A percentile compares a stretch with the other conserved stretches of the same genome.
These are phyloP conservation scores for Telmatherina bonti DNA, from an alignment of 2,797 vertebrate species.

Conservation along the genomic window DNA sequence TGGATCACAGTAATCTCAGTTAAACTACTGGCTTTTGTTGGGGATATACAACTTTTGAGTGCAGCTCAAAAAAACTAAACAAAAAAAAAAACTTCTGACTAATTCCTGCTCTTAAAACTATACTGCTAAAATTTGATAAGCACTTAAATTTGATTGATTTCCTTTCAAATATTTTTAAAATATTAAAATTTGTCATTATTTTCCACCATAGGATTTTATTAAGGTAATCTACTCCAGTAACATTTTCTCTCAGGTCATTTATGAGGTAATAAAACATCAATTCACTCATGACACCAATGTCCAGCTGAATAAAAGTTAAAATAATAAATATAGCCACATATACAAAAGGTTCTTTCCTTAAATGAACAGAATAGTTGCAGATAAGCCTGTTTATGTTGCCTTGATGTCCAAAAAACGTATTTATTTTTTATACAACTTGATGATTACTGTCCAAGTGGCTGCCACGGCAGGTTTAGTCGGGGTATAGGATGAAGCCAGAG, in stretches of 20 bases:
- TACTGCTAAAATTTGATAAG: not conserved
- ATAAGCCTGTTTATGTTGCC: slow-evolving; percentile 23
- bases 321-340: slow-evolving; percentile 29
- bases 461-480: slow-evolving; percentile 82
- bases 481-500: slow-evolving; percentile 97
- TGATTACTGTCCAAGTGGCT: slow-evolving; percentile 28
- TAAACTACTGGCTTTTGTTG: not conserved
- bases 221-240: not conserved
- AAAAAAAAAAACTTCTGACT: not conserved
- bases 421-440: slow-evolving; percentile 24
- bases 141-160: not conserved
- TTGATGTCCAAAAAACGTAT: slow-evolving; percentile 27
- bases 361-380: slow-evolving; percentile 26
- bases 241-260: slow-evolving; percentile 4
- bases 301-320: slow-evolving; percentile 24
- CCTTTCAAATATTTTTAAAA: not conserved
- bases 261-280: slow-evolving; percentile 3
- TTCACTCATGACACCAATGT: slow-evolving; percentile 17
- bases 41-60: too few relatives aligned
- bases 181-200: slow-evolving; percentile 1
- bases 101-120: not conserved
- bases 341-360: slow-evolving; percentile 39
- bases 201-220: slow-evolving; percentile 10
- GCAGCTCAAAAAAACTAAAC: not conserved
- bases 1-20: not conserved